Percentiles rank a stretch among this genome's conserved stretches.
Conservation (phyloP, 2,797 vertebrate genomes). For the Manis crassicaudata region DNA sequence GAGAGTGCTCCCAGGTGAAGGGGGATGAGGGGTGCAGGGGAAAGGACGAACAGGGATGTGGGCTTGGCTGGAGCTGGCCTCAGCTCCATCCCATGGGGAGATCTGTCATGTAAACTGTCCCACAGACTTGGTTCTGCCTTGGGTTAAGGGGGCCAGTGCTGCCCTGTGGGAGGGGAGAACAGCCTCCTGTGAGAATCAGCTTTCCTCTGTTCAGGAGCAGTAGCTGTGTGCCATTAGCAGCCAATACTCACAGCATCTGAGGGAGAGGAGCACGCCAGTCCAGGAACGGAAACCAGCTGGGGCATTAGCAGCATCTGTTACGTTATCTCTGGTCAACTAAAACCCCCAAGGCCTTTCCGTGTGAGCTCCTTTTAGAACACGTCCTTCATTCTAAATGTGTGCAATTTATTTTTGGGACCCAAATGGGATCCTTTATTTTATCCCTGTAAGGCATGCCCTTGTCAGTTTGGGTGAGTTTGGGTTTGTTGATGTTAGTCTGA, state of each 20-base stretch:
- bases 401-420: neutral
- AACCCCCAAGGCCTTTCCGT: neutral
- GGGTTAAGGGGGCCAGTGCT: neutral
- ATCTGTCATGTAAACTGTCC: neutral
- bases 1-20: neutral
- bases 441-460: neutral
- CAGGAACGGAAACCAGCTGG: neutral
- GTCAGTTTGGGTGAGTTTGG: neutral
- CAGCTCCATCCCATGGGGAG: neutral
- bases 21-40: neutral
- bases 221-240: neutral
- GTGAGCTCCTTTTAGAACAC: neutral
- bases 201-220: neutral
- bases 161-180: neutral
- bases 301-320: neutral
- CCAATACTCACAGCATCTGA: neutral
- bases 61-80: neutral
- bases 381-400: neutral
- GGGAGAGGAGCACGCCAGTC: accelerated
- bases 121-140: neutral
- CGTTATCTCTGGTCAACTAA: neutral
- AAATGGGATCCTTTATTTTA: neutral
- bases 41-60: neutral
- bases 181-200: neutral
- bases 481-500: neutral